A percentile compares a stretch with the other conserved stretches of the same genome.
phyloP scores from a whole-genome alignment of 2,797 vertebrate species.

The Gymnoscopelus microlampas region DNA sequence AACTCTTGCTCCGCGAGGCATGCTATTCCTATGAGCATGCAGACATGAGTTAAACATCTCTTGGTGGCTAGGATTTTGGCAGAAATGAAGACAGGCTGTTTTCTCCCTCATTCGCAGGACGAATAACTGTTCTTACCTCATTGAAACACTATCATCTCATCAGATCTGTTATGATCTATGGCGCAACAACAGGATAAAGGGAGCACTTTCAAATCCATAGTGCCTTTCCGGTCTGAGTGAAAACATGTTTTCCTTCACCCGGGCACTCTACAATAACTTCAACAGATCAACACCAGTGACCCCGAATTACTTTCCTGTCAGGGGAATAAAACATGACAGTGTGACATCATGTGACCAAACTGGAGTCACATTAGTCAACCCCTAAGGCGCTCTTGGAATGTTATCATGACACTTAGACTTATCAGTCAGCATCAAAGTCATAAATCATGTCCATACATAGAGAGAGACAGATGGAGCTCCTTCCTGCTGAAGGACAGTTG shows the following conservation, averaged over 20 bases:
- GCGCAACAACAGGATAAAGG: conserved; percentile 39
- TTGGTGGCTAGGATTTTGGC: conserved; percentile 6
- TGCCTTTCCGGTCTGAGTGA: conserved; percentile 43
- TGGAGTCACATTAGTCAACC: conserved; percentile 42
- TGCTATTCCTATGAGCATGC: conserved; percentile 1
- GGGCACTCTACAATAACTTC: conserved; percentile 40
- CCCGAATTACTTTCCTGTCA: neutral
- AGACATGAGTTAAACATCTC: conserved; percentile 20
- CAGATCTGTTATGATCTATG: conserved; percentile 28
- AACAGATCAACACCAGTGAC: conserved; percentile 18
- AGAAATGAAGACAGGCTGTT: conserved; percentile 12
- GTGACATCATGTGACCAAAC: conserved; percentile 36
- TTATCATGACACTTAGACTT: conserved; percentile 26
- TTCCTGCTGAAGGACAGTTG: neutral
- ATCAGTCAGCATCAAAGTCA: conserved; percentile 41
- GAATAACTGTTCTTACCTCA: conserved; percentile 14
- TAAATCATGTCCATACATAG: conserved; percentile 38
- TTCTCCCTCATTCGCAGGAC: conserved; percentile 17
- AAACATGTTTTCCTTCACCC: conserved; percentile 46
- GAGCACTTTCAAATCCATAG: conserved; percentile 31
- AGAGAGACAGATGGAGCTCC: conserved; percentile 19
- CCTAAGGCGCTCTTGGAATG: conserved; percentile 31
- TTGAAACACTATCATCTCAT: conserved; percentile 20
- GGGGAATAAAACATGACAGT: conserved; percentile 34
- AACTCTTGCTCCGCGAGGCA: neutral